These are phyloP conservation scores for Epirrhoe alternata DNA, from an alignment of 2,888 invertebrate genomes.

Conservation along the genomic window DNA sequence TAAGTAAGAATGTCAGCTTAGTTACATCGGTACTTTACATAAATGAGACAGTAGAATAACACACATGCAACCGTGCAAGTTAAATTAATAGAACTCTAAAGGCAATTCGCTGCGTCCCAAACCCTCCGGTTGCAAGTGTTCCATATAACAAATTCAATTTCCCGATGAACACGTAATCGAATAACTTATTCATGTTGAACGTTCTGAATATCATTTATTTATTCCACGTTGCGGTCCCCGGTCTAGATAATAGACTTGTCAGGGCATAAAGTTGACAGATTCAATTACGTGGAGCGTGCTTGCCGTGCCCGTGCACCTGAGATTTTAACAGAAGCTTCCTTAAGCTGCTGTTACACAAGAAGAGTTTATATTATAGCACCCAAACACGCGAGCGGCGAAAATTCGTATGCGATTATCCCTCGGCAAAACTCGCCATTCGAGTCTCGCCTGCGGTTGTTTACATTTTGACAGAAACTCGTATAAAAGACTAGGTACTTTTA, in stretches of 20 bases:
- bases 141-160: conserved; percentile 23
- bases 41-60: too few relatives aligned
- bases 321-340: conserved; percentile 25
- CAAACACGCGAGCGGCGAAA: too few relatives aligned
- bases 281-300: conserved; percentile 61
- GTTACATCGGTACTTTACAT: too few relatives aligned
- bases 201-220: conserved; percentile 24
- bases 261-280: conserved; percentile 66
- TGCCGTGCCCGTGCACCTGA: conserved; percentile 47
- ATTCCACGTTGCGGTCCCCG: conserved; percentile 13
- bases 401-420: too few relatives aligned
- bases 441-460: too few relatives aligned
- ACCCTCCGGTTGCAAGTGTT: conserved; percentile 5
- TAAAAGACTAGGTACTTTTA: background rate
- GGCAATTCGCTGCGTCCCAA: background rate
- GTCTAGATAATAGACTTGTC: conserved; percentile 57
- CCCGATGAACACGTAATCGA: conserved; percentile 26
- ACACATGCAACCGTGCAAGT: background rate
- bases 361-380: too few relatives aligned
- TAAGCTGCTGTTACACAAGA: too few relatives aligned
- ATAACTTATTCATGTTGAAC: conserved; percentile 33
- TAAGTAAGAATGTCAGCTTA: too few relatives aligned
- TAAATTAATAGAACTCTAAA: background rate
- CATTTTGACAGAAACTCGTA: too few relatives aligned
- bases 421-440: too few relatives aligned